phyloP scores from a whole-genome alignment of 2,888 invertebrate species.

The Himalopsyche anomala region DNA sequence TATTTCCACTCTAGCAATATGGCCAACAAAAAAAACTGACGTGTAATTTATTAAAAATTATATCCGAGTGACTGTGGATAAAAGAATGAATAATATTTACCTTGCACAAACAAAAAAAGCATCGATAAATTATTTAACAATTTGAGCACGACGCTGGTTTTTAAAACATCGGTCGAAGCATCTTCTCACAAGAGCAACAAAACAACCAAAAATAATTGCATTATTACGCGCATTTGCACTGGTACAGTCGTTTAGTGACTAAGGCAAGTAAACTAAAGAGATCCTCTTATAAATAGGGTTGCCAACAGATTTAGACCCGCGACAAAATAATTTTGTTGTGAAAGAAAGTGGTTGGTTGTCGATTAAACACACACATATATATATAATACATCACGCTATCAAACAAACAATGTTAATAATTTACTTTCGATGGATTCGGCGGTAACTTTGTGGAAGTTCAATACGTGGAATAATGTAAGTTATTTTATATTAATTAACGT shows the following conservation, averaged over 20 bases:
- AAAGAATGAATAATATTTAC: background rate
- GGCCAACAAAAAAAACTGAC: background rate
- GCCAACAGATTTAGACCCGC: too few relatives aligned
- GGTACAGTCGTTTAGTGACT: background rate
- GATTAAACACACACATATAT: too few relatives aligned
- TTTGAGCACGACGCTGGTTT: background rate
- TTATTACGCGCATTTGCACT: background rate
- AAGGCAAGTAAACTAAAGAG: too few relatives aligned
- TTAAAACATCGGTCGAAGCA: background rate
- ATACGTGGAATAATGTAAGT: too few relatives aligned
- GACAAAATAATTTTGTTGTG: too few relatives aligned
- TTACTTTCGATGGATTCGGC: too few relatives aligned
- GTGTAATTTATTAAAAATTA: slow-evolving; percentile 28
- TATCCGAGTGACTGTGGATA: background rate
- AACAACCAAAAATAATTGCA: background rate
- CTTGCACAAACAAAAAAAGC: background rate
- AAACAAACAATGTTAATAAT: too few relatives aligned
- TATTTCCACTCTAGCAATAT: background rate
- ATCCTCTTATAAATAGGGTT: too few relatives aligned
- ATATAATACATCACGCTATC: too few relatives aligned
- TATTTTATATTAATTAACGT: too few relatives aligned
- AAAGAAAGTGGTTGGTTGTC: too few relatives aligned
- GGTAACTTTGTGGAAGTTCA: too few relatives aligned
- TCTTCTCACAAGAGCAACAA: background rate
- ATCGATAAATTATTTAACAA: slow-evolving; percentile 1